Evolutionary conservation across 2,113 vertebrate species (phyloP).

Genomic region (Semicossyphus pulcher): DNA sequence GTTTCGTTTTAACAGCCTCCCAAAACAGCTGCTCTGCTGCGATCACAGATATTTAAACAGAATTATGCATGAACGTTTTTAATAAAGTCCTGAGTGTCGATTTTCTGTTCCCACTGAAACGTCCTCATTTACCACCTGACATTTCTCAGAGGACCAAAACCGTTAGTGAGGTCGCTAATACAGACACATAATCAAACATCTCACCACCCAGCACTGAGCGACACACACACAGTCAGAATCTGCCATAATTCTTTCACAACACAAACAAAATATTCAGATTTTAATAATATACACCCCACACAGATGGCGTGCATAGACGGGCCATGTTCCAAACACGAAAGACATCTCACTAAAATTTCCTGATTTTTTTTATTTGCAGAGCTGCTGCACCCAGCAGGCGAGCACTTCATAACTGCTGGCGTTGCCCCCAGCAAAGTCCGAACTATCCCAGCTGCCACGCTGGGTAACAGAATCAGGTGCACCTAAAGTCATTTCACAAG

Average conservation of each 20-base stretch:
- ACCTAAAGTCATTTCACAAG: conserved; percentile 64
- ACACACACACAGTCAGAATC: neutral
- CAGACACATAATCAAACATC: neutral
- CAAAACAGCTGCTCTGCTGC: neutral
- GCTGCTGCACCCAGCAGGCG: conserved; percentile 52
- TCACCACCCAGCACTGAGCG: neutral
- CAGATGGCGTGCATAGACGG: conserved; percentile 38
- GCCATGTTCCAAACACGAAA: conserved; percentile 23
- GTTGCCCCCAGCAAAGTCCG: conserved; percentile 62
- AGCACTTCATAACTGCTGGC: conserved; percentile 60
- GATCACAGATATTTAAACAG: conserved; percentile 12
- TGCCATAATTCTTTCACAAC: conserved; percentile 9
- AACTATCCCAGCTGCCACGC: conserved; percentile 62
- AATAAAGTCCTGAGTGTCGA: conserved; percentile 23
- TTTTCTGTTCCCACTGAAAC: conserved; percentile 4
- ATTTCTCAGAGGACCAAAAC: conserved; percentile 6
- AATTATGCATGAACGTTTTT: conserved; percentile 23
- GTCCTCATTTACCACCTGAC: neutral
- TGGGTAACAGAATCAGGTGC: conserved; percentile 58
- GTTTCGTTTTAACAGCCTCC: neutral
- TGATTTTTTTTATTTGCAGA: conserved; percentile 52
- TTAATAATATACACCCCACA: conserved; percentile 13
- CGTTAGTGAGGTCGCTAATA: neutral
- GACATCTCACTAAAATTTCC: conserved; percentile 43
- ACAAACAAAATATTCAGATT: conserved; percentile 16